Evolutionary conservation across 2,888 invertebrate species (phyloP).

Genomic region (Pogonocherus hispidulus): DNA sequence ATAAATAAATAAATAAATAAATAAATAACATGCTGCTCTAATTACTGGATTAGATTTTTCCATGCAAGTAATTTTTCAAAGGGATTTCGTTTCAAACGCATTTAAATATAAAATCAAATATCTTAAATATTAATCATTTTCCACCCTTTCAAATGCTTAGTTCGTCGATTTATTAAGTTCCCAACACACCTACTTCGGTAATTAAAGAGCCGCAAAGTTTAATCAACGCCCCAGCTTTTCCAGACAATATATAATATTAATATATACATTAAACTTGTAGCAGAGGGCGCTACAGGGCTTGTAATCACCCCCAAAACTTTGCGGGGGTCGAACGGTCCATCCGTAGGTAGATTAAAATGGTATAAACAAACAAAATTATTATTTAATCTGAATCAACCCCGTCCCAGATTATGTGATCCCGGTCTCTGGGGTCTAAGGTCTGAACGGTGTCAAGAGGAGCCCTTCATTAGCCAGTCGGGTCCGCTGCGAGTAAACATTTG

Average conservation of each 20-base stretch:
- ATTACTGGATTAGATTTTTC: no score
- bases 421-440: constrained; percentile 7
- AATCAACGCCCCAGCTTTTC: constrained; percentile 14
- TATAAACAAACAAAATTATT: constrained; percentile 19
- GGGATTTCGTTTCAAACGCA: no score
- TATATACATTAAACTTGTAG: constrained; percentile 14
- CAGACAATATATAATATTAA: constrained; percentile 20
- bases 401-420: background rate
- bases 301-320: constrained; percentile 8
- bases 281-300: background rate
- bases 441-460: constrained; percentile 1
- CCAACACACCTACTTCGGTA: constrained; percentile 10
- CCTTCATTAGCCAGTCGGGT: constrained; percentile 2
- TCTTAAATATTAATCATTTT: no score
- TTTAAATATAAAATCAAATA: no score
- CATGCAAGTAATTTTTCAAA: no score
- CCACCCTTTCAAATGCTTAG: no score
- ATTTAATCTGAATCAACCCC: constrained; percentile 16
- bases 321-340: background rate
- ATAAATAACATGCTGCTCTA: no score
- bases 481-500: background rate
- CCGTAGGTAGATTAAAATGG: background rate
- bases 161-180: background rate
- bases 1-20: no score
- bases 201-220: constrained; percentile 21